Percentiles rank a stretch among this genome's conserved stretches.
These are phyloP conservation scores for Pedionomus torquatus DNA, from an alignment of 2,113 vertebrate species.

Conservation along the genomic window DNA sequence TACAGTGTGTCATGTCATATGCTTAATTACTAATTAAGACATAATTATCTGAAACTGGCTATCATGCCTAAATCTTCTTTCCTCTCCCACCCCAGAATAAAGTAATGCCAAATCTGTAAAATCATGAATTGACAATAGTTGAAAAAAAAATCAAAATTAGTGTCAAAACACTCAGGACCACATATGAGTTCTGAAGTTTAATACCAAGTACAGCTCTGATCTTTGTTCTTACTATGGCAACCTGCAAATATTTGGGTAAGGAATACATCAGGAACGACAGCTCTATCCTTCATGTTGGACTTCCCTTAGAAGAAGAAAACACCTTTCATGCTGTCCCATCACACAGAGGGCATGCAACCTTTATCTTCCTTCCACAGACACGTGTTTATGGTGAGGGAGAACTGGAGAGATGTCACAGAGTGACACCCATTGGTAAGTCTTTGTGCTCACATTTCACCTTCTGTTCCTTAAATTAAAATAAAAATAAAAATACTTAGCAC, in stretches of 20 bases:
- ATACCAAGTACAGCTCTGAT: neutral
- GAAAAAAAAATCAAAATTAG: neutral
- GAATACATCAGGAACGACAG: neutral
- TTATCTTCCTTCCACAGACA: neutral
- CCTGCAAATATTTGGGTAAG: neutral
- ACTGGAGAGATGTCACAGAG: neutral
- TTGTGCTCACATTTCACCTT: neutral
- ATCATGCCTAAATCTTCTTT: neutral
- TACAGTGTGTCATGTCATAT: neutral
- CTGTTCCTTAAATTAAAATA: neutral
- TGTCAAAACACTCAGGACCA: neutral
- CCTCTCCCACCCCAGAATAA: fast-evolving
- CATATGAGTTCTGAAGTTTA: neutral
- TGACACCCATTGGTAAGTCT: neutral
- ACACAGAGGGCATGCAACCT: neutral
- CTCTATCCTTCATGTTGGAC: neutral
- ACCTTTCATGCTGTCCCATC: neutral
- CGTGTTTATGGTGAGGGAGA: neutral
- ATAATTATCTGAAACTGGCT: neutral
- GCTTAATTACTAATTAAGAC: neutral
- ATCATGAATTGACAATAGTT: neutral
- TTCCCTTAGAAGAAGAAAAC: neutral
- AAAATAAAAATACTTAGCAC: neutral
- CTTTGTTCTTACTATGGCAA: neutral
- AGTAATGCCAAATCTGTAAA: neutral